Percentiles rank a stretch among this genome's conserved stretches.
Evolutionary conservation across 2,888 invertebrate genomes (phyloP).

Genomic region (Sepioteuthis lessoniana): DNA sequence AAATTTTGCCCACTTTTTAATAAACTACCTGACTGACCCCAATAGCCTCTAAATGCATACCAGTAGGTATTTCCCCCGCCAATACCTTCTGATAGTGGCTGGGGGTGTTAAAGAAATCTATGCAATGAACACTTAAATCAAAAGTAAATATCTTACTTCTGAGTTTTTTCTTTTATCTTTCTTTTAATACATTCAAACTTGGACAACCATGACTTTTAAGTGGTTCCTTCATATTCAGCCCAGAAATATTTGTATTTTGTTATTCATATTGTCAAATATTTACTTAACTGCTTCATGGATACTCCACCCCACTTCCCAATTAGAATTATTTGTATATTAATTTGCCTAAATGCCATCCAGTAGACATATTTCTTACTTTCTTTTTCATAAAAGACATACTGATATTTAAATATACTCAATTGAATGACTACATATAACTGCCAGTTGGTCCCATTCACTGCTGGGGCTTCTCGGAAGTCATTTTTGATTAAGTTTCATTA

Average conservation of each 20-base stretch:
- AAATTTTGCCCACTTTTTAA: conserved; percentile 3
- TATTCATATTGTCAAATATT: conserved; percentile 43
- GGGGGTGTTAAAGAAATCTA: not conserved
- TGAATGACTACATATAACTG: not conserved
- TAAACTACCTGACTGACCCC: not conserved
- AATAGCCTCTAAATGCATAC: not conserved
- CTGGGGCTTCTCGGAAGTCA: not conserved
- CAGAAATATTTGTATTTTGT: conserved; percentile 45
- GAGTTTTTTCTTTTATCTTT: not conserved
- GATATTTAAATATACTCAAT: not conserved
- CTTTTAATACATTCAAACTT: not conserved
- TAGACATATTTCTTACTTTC: not conserved
- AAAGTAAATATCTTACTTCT: conserved; percentile 1
- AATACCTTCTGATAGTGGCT: not conserved
- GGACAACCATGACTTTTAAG: not conserved
- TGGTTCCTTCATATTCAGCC: not conserved
- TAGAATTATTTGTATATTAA: not conserved
- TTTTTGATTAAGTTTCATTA: not conserved
- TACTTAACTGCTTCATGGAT: not conserved
- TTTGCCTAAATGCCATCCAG: not conserved
- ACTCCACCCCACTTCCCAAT: not conserved
- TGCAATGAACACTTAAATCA: conserved; percentile 23
- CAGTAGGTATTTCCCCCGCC: not conserved
- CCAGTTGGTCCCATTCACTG: not conserved
- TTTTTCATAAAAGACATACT: not conserved